phyloP scores from a whole-genome alignment of 2,113 vertebrate genomes.

The Charadrius vociferus region DNA sequence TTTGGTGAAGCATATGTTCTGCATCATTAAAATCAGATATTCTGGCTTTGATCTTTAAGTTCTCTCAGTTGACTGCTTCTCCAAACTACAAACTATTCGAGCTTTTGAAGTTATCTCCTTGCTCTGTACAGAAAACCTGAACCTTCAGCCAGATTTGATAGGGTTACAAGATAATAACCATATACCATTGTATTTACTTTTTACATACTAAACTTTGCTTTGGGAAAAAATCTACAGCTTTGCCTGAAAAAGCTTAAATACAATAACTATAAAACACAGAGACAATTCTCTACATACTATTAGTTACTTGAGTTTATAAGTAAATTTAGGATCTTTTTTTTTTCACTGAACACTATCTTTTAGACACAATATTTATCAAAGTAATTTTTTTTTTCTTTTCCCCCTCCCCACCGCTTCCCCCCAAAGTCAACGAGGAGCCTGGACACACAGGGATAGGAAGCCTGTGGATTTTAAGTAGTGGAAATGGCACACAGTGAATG shows the following conservation, averaged over 20 bases:
- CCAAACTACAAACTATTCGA: conserved; percentile 60
- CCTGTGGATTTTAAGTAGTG: background rate
- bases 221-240: background rate
- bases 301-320: background rate
- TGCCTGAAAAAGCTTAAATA: background rate
- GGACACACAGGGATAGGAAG: background rate
- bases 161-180: conserved; percentile 64
- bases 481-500: background rate
- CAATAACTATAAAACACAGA: background rate
- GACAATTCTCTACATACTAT: background rate
- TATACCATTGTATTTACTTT: conserved; percentile 31
- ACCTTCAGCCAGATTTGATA: conserved; percentile 68
- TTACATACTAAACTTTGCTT: background rate
- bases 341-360: background rate
- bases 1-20: conserved; percentile 75
- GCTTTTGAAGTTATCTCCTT: conserved; percentile 75
- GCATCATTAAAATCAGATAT: conserved; percentile 79
- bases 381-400: background rate
- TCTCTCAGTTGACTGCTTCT: conserved; percentile 72
- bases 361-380: background rate
- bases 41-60: conserved; percentile 72
- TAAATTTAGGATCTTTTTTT: background rate
- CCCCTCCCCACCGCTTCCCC: too few species aligned
- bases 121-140: conserved; percentile 55
- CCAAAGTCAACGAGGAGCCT: background rate